Evolutionary conservation across 2,888 invertebrate genomes (phyloP).

Genomic region (Falcaria lacertinaria): DNA sequence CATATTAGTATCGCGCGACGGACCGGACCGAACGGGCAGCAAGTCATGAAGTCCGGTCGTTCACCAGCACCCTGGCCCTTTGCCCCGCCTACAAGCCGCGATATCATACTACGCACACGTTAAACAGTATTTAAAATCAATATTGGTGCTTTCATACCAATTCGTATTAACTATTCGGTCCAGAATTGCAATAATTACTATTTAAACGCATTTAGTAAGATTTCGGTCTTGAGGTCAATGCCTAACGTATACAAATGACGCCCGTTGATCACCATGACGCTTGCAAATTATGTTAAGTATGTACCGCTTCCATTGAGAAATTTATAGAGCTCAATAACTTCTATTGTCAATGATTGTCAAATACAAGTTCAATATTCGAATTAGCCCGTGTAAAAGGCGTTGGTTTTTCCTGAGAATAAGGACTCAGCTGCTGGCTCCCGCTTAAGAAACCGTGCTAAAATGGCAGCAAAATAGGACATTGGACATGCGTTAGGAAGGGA

Average conservation of each 20-base stretch:
- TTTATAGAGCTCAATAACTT: background rate
- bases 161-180: no score
- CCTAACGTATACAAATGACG: constrained; percentile 11
- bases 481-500: no score
- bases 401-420: no score
- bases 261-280: constrained; percentile 18
- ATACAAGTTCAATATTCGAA: no score
- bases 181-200: no score
- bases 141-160: no score
- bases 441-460: no score
- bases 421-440: no score
- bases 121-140: background rate
- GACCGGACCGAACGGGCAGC: constrained; percentile 23
- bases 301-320: background rate
- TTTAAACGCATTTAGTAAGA: background rate
- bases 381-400: no score
- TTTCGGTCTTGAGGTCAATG: constrained; percentile 11
- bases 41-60: constrained; percentile 39
- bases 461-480: no score
- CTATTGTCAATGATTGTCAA: no score
- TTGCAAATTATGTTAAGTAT: background rate
- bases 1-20: constrained; percentile 14
- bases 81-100: constrained; percentile 39
- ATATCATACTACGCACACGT: constrained; percentile 16
- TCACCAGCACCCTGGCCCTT: constrained; percentile 49